A percentile compares a stretch with the other conserved stretches of the same genome.
phyloP scores from a whole-genome alignment of 2,113 vertebrate species.

The Oxyruncus cristatus region DNA sequence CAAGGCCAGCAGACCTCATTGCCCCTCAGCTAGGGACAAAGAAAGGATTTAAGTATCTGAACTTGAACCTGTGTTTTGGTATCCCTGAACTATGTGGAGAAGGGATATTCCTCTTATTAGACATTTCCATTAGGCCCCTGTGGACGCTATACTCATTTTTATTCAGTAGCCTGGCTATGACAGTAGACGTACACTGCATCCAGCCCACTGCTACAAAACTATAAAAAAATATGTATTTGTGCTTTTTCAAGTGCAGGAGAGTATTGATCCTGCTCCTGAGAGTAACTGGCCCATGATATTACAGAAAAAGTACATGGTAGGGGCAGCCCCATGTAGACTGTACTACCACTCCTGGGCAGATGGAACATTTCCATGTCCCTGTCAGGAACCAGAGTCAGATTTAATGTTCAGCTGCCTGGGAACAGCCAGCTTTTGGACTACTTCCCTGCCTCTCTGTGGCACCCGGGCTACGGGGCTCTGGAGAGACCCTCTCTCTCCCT shows the following conservation, averaged over 20 bases:
- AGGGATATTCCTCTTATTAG: not conserved
- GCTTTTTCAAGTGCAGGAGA: not conserved
- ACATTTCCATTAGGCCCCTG: not conserved
- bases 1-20: not conserved
- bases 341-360: not conserved
- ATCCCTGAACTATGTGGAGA: not conserved
- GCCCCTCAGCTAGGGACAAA: not conserved
- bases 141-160: not conserved
- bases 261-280: not conserved
- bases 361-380: rapidly evolving
- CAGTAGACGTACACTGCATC: not conserved
- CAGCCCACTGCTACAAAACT: not conserved
- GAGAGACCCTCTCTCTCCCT: not conserved
- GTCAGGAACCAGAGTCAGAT: not conserved
- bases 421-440: not conserved
- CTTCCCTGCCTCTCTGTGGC: not conserved
- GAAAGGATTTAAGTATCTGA: not conserved
- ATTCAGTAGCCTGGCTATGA: not conserved
- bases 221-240: not conserved
- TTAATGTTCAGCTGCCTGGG: not conserved
- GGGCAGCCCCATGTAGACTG: not conserved
- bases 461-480: rapidly evolving
- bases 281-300: not conserved
- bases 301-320: not conserved
- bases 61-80: not conserved